Percentiles rank a stretch among this genome's conserved stretches.
These are phyloP conservation scores for Sphaerophoria taeniata DNA, from an alignment of 2,888 invertebrate species.

Conservation along the genomic window DNA sequence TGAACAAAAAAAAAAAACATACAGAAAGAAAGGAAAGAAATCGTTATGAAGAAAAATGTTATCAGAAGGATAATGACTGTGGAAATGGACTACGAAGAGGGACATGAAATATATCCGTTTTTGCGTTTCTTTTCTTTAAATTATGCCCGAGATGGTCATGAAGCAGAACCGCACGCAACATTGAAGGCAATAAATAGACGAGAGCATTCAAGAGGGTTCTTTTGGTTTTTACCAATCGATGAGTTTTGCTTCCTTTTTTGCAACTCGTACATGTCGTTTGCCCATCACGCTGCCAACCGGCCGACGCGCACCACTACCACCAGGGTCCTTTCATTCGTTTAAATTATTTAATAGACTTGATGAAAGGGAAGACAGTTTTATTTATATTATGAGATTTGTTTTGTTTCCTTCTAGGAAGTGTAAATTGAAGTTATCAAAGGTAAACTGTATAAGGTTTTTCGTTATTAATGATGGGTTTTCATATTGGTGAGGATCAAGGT, in stretches of 20 bases:
- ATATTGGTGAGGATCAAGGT: no score
- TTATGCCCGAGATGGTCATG: slow-evolving; percentile 52
- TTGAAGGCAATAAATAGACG: slow-evolving; percentile 38
- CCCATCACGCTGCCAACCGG: neutral
- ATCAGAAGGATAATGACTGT: slow-evolving; percentile 50
- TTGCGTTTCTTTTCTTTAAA: slow-evolving; percentile 12
- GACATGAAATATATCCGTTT: slow-evolving; percentile 58
- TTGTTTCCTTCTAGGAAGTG: neutral
- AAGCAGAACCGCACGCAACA: slow-evolving; percentile 44
- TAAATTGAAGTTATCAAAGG: no score
- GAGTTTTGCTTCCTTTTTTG: neutral
- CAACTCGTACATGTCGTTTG: neutral
- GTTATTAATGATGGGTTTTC: no score
- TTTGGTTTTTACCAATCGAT: neutral
- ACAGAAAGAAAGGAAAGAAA: no score
- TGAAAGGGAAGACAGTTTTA: slow-evolving; percentile 26
- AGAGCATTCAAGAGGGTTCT: slow-evolving; percentile 27
- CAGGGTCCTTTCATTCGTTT: neutral
- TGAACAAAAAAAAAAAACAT: slow-evolving; percentile 1
- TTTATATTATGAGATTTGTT: slow-evolving; percentile 8
- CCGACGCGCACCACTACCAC: neutral
- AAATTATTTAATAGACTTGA: slow-evolving; percentile 27
- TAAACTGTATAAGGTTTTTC: no score
- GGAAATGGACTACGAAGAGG: slow-evolving; percentile 44
- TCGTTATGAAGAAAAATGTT: slow-evolving; percentile 34